These are phyloP conservation scores for Pseudomugil gertrudae DNA, from an alignment of 2,797 vertebrate genomes.

Conservation along the genomic window DNA sequence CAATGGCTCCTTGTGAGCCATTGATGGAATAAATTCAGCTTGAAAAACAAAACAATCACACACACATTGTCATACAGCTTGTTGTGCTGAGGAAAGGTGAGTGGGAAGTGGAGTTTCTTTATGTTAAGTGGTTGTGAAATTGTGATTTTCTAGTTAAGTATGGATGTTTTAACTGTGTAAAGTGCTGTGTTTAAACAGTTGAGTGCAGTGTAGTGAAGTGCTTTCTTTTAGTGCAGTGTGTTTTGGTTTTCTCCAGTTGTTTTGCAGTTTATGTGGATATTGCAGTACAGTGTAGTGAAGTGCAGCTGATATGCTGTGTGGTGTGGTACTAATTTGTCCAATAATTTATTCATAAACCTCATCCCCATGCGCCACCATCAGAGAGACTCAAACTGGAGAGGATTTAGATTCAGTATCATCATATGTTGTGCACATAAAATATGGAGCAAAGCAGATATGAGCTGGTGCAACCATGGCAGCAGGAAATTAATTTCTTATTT, in stretches of 20 bases:
- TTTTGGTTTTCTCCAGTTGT: slow-evolving; percentile 46
- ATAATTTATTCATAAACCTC: slow-evolving; percentile 71
- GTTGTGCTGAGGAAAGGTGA: slow-evolving; percentile 72
- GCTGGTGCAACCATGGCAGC: slow-evolving; percentile 15
- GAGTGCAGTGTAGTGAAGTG: slow-evolving; percentile 70
- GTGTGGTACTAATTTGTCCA: slow-evolving; percentile 50
- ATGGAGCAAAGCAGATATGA: slow-evolving; percentile 42
- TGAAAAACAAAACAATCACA: slow-evolving; percentile 54
- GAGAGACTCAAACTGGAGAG: slow-evolving; percentile 47
- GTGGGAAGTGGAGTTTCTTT: slow-evolving; percentile 75
- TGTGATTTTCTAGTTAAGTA: slow-evolving; percentile 62
- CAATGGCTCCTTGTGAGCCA: slow-evolving; percentile 80
- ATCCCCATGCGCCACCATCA: slow-evolving; percentile 64
- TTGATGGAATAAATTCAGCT: slow-evolving; percentile 74
- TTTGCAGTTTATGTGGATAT: slow-evolving; percentile 56
- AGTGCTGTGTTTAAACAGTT: slow-evolving; percentile 47
- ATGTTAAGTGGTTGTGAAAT: slow-evolving; percentile 72
- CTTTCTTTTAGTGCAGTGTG: slow-evolving; percentile 49
- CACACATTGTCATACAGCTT: slow-evolving; percentile 66
- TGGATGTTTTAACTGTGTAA: slow-evolving; percentile 63
- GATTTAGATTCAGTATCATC: slow-evolving; percentile 56
- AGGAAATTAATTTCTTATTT: slow-evolving; percentile 18
- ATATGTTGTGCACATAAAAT: slow-evolving; percentile 54
- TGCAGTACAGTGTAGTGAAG: slow-evolving; percentile 44
- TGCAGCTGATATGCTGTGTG: slow-evolving; percentile 44